Base-by-base conservation (phyloP, 2,113 vertebrate genomes). In the Pelecanoides urinatrix region DNA sequence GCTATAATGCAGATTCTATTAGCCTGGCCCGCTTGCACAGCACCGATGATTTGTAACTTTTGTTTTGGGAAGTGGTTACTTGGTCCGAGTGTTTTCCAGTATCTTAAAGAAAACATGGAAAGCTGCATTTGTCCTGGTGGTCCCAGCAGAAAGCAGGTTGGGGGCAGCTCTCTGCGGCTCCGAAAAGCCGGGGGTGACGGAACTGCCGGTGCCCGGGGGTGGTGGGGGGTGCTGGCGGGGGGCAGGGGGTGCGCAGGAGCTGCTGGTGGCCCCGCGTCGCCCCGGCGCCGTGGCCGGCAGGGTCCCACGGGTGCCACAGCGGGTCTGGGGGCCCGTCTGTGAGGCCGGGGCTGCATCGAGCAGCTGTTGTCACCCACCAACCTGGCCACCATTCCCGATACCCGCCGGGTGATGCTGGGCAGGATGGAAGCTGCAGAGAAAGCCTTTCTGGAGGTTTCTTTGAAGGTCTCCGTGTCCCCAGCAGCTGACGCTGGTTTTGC, bases 381-480 rank as follows among this genome's bases (percentile, higher is more conserved):
- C 40, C 40, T 8, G 22, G 42, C 11, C 38, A 7, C 56, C 30
- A 17, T 22, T 50, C 34, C 34, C 0, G 2, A 10, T 10, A 45
- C 58, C 34, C 2, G 1, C 22, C 0, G 5, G 47, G n/a, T 1
- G 21, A 67, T 47, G 61, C 53, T 3, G 2, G 29, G 50, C n/a
- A 49, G 66, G 52, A 30, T 32, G 55, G 38, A 36, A 7, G 77
- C 30, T 73, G n/a, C 67, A 68, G 66, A 22, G 70, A 59, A 80
- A 81, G 42, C 36, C 15, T 29, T 52, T 27, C 47, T 17, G 53
- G 26, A 44, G 17, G 8, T 7, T 59, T 78, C 53, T 47, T 47
- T 38, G 49, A 29, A 65, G 68, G 32, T 66, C n/a, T 38, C 32
- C 0, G 0, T 53, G 70, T 65, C 56, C 70, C 40, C 0, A 0